A percentile compares a stretch with the other conserved stretches of the same genome.
Conservation (phyloP, 2,113 vertebrate species). For the Gambusia holbrooki region DNA sequence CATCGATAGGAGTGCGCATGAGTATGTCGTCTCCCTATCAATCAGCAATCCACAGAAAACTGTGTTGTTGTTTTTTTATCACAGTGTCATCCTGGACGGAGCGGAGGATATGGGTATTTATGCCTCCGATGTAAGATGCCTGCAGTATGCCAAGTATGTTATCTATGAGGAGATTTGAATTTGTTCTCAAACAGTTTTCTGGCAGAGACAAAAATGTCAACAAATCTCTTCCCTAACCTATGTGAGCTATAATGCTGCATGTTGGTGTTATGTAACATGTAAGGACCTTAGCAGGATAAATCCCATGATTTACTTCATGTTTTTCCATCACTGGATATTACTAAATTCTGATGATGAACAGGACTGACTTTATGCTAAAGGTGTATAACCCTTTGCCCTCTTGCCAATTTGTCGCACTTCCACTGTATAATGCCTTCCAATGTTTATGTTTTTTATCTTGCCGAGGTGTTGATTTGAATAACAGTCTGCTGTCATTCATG, state of each 20-base stretch:
- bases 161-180: slow-evolving; percentile 56
- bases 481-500: slow-evolving; percentile 56
- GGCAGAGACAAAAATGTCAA: slow-evolving; percentile 14
- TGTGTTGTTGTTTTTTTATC: neutral
- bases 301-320: slow-evolving; percentile 57
- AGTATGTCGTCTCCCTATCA: slow-evolving; percentile 12
- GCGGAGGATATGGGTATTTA: neutral
- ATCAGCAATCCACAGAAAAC: neutral
- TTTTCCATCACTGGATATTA: neutral
- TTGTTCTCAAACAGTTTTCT: slow-evolving; percentile 40
- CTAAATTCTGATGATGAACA: neutral
- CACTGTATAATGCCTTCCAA: neutral
- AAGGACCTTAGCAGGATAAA: slow-evolving; percentile 56
- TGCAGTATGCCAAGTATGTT: slow-evolving; percentile 60
- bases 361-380: neutral
- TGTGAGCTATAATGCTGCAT: slow-evolving; percentile 28
- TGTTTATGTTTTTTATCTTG: slow-evolving; percentile 9
- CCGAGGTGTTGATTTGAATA: slow-evolving; percentile 50
- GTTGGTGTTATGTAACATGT: slow-evolving; percentile 54
- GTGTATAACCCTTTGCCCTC: neutral
- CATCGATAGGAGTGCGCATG: slow-evolving; percentile 49
- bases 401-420: neutral
- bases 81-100: neutral
- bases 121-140: slow-evolving; percentile 27
- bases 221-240: slow-evolving; percentile 3